Conservation (phyloP, 2,797 vertebrate species). For the Heteromormyrus szaboi region DNA sequence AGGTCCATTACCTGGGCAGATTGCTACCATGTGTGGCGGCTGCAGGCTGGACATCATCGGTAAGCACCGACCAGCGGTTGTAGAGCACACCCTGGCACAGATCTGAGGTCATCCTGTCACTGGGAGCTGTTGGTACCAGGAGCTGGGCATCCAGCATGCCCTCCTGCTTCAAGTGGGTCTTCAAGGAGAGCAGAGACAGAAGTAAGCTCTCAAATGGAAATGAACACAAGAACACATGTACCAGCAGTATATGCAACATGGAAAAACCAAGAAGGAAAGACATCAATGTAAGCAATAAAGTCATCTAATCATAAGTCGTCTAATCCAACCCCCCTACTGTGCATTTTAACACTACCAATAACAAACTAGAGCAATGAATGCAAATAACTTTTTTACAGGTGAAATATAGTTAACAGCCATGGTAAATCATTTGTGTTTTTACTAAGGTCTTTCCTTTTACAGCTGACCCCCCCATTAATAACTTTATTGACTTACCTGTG, state of each 20-base stretch:
- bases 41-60: constrained; percentile 18
- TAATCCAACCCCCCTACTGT: neutral
- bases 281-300: neutral
- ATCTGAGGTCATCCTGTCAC: neutral
- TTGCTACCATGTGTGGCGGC: neutral
- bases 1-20: constrained; percentile 18
- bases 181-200: neutral
- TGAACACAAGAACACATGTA: neutral
- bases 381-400: neutral
- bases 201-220: neutral
- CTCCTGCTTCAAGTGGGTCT: constrained; percentile 20
- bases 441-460: neutral
- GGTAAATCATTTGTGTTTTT: neutral
- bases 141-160: constrained; percentile 18
- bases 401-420: neutral
- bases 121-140: neutral
- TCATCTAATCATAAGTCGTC: neutral
- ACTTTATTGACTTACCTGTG: neutral
- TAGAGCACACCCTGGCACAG: constrained; percentile 10
- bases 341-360: neutral
- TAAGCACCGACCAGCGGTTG: constrained; percentile 19
- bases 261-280: neutral
- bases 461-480: neutral
- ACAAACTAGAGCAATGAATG: neutral
- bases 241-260: neutral